phyloP scores from a whole-genome alignment of 1,140 invertebrate species.

The Belonocnema kinseyi region DNA sequence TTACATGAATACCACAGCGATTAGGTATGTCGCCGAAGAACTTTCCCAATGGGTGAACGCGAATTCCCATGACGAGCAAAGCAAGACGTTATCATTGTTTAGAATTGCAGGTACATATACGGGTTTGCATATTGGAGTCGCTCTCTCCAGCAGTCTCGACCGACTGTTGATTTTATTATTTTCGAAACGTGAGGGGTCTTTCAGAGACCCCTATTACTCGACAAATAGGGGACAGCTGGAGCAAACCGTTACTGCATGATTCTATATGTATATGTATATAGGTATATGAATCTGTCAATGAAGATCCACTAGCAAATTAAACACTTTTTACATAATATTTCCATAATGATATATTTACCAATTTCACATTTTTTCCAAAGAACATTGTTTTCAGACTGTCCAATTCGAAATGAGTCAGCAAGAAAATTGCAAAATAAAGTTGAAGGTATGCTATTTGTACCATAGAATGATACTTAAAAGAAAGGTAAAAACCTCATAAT shows the following conservation, averaged over 20 bases:
- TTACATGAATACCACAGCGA: neutral
- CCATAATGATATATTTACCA: too few species aligned
- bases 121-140: neutral
- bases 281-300: neutral
- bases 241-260: constrained; percentile 5
- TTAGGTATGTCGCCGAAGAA: constrained; percentile 12
- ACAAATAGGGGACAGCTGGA: constrained; percentile 17
- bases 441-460: too few species aligned
- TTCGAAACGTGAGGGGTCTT: neutral
- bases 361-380: too few species aligned
- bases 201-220: constrained; percentile 5
- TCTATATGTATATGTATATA: neutral
- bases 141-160: constrained; percentile 15
- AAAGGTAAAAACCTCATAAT: too few species aligned
- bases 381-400: too few species aligned
- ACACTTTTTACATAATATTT: too few species aligned
- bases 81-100: constrained; percentile 8
- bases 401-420: too few species aligned
- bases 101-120: constrained; percentile 26
- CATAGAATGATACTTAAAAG: too few species aligned
- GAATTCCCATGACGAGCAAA: constrained; percentile 6
- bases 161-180: constrained; percentile 27
- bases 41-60: constrained; percentile 9
- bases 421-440: too few species aligned
- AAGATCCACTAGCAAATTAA: too few species aligned